Base-by-base conservation (phyloP, 2,888 invertebrate species). In the Archips crataeganus region DNA sequence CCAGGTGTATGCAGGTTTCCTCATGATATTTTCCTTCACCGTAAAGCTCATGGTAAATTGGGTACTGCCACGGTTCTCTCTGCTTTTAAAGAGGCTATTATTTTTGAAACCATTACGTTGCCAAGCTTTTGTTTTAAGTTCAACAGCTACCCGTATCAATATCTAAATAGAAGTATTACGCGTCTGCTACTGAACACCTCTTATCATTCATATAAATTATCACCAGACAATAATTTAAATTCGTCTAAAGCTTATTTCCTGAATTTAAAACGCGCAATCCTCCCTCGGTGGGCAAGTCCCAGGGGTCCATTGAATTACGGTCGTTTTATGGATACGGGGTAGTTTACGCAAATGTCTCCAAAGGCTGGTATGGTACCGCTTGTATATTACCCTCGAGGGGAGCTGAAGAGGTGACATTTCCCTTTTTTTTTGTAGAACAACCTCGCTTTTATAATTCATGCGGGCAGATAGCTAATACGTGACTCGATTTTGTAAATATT, bases 391-490 rank as follows among this genome's bases (percentile, higher is more conserved):
- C 81, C 83, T 75, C 69, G 70, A 78, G 84, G 79, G 77, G 76
- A 75, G 60, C 76, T 79, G 79, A 81, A 81, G 78, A 86, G 85
- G 88, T 87, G 88, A 88, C 89, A 88, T 89, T 89, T 87, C 78
- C 81, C 78, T 81, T 79, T 84, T n/a, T 86, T 87, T 90, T 87
- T 84, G 84, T 82, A 80, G 81, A 79, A 78, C 84, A 80, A 79
- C 77, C 78, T 86, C 87, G 87, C 86, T 87, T 85, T 83, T 78
- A 89, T 89, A 89, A 90, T 90, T 90, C 89, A 90, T 88, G 88
- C 87, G 83, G 76, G 77, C 77, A 81, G 78, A 85, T 85, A 82
- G 74, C 66, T 61, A 71, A 69, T 47, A 63, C 66, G 73, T 64
- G 75, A 75, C 54, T 64, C n/a, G 68, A 8, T 65, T 74, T 70